Percentiles rank a stretch among this genome's conserved stretches.
Evolutionary conservation across 2,888 invertebrate genomes (phyloP).

Genomic region (Phyllotreta cruciferae): DNA sequence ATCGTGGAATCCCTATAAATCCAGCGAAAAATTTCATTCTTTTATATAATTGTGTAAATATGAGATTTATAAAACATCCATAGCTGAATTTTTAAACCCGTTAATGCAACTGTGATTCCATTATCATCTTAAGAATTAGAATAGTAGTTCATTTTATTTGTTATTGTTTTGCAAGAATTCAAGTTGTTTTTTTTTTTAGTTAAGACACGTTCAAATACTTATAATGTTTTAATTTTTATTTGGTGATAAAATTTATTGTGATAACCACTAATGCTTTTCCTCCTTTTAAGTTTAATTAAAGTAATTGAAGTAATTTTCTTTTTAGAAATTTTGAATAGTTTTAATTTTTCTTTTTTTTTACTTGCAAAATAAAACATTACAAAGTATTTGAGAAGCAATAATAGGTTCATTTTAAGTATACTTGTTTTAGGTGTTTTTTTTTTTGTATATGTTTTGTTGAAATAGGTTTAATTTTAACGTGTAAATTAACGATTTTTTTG

Average conservation of each 20-base stretch:
- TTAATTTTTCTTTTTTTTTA: slow-evolving; percentile 24
- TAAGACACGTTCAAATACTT: slow-evolving; percentile 34
- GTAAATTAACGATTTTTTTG: slow-evolving; percentile 32
- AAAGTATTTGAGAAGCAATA: slow-evolving; percentile 41
- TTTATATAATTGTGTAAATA: no score
- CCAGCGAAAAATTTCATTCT: no score
- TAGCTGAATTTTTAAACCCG: slow-evolving; percentile 20
- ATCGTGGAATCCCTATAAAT: no score
- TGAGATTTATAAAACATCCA: no score
- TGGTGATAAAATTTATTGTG: slow-evolving; percentile 37
- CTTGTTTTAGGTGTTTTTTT: slow-evolving; percentile 30
- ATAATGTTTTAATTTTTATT: slow-evolving; percentile 34
- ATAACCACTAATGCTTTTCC: slow-evolving; percentile 34
- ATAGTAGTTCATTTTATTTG: slow-evolving; percentile 38
- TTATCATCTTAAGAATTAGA: slow-evolving; percentile 38
- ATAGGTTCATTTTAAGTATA: slow-evolving; percentile 33
- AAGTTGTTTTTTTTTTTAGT: slow-evolving; percentile 30
- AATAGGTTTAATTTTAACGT: slow-evolving; percentile 30
- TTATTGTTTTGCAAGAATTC: slow-evolving; percentile 33
- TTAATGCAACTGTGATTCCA: slow-evolving; percentile 36
- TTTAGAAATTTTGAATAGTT: slow-evolving; percentile 29
- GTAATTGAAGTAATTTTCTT: slow-evolving; percentile 29
- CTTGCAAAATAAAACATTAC: slow-evolving; percentile 33
- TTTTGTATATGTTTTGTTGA: slow-evolving; percentile 32
- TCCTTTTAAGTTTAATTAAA: slow-evolving; percentile 23